These are phyloP conservation scores for Ceratitis capitata DNA, from an alignment of 1,140 invertebrate genomes.

Conservation along the genomic window DNA sequence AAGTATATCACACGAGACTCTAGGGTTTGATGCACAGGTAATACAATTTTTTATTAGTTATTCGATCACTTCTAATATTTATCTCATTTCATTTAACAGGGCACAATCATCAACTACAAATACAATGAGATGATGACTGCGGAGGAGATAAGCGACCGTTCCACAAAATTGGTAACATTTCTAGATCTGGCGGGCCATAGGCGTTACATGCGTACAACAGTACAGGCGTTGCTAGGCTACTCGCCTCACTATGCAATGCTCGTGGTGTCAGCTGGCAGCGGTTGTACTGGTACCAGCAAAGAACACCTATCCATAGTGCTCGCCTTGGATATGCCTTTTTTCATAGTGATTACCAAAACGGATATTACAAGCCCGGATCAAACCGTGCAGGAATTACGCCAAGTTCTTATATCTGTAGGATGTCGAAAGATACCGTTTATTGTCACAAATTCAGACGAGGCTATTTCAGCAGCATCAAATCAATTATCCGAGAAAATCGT, in stretches of 20 bases:
- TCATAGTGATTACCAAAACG: conserved; percentile 90
- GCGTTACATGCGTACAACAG: conserved; percentile 95
- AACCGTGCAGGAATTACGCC: conserved; percentile 72
- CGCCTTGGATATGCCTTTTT: conserved; percentile 88
- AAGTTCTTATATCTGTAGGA: conserved; percentile 71
- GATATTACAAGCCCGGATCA: conserved; percentile 77
- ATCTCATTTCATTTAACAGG: conserved; percentile 56
- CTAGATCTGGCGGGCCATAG: conserved; percentile 96
- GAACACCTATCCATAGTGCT: conserved; percentile 87
- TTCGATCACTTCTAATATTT: neutral
- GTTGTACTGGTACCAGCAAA: conserved; percentile 76
- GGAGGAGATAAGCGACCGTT: conserved; percentile 93
- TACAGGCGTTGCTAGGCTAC: conserved; percentile 93
- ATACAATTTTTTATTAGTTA: conserved; percentile 41
- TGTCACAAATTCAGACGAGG: conserved; percentile 76
- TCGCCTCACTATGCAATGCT: conserved; percentile 95
- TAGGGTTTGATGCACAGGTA: conserved; percentile 86
- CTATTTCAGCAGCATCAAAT: conserved; percentile 74
- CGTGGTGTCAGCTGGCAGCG: conserved; percentile 74
- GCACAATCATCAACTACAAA: conserved; percentile 81
- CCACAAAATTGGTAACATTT: conserved; percentile 92
- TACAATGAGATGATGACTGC: conserved; percentile 91
- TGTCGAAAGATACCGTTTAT: conserved; percentile 77
- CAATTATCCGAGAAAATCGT: conserved; percentile 74
- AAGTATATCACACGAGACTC: conserved; percentile 95